phyloP scores from a whole-genome alignment of 2,113 vertebrate species.

The Albula glossodonta region DNA sequence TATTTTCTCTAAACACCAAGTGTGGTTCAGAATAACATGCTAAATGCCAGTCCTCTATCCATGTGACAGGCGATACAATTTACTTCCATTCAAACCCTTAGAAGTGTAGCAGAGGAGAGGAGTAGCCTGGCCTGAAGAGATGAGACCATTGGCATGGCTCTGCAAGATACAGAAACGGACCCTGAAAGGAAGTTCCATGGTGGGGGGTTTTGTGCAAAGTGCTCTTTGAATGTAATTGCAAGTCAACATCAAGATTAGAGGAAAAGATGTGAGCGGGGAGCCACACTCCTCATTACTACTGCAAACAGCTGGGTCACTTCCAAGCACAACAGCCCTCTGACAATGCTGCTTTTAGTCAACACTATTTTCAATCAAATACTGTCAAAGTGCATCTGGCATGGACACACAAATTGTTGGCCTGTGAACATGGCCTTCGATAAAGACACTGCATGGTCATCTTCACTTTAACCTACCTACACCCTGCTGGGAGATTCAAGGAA shows the following conservation, averaged over 20 bases:
- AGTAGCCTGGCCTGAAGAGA: not conserved
- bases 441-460: not conserved
- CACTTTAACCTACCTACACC: not conserved
- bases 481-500: not conserved
- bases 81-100: not conserved
- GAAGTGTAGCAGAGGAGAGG: not conserved
- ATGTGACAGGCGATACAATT: not conserved
- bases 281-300: not conserved
- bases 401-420: not conserved
- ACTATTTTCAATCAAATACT: not conserved
- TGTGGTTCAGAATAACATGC: not conserved
- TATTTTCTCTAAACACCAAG: not conserved
- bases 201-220: not conserved
- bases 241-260: not conserved
- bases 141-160: not conserved
- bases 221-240: slow-evolving; percentile 11
- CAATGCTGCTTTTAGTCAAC: not conserved
- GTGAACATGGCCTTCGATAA: not conserved
- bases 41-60: not conserved
- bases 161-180: not conserved
- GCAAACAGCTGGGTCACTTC: not conserved
- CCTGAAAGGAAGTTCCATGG: not conserved
- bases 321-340: not conserved
- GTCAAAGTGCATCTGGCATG: not conserved
- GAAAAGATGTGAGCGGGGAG: not conserved